phyloP scores from a whole-genome alignment of 2,113 vertebrate species.

The Myotis yumanensis region DNA sequence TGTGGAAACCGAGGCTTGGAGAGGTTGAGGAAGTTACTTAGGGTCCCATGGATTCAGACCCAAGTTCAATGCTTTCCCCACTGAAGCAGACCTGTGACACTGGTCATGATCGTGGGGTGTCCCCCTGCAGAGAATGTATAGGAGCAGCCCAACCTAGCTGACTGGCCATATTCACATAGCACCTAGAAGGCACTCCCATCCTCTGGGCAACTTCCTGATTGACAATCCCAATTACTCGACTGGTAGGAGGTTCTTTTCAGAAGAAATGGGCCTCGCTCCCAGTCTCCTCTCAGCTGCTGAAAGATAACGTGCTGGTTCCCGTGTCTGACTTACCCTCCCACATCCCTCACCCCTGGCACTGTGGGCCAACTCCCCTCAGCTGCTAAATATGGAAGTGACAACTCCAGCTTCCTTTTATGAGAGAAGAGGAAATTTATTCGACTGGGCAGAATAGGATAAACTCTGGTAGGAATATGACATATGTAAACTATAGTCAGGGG shows the following conservation, averaged over 20 bases:
- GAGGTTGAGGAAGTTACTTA: background rate
- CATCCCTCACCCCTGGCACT: background rate
- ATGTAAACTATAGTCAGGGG: background rate
- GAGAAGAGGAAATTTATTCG: constrained; percentile 22
- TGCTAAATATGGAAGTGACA: constrained; percentile 27
- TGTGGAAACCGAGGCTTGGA: constrained; percentile 21
- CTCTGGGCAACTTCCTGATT: background rate
- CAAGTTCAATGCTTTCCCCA: background rate
- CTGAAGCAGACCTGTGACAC: background rate
- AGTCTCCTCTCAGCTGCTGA: background rate
- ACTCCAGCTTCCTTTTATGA: constrained; percentile 33
- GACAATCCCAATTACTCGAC: background rate
- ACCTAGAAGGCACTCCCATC: background rate
- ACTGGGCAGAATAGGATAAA: background rate
- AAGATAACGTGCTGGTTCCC: background rate
- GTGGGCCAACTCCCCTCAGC: background rate
- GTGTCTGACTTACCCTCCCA: background rate
- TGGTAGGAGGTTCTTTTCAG: background rate
- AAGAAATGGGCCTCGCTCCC: background rate
- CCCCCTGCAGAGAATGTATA: background rate
- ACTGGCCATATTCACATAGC: background rate
- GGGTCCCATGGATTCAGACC: background rate
- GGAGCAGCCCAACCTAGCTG: background rate
- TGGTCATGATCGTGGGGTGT: background rate
- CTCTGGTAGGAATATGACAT: background rate